These are phyloP conservation scores for Drosophila mayri DNA, from an alignment of 1,140 invertebrate species.

Conservation along the genomic window DNA sequence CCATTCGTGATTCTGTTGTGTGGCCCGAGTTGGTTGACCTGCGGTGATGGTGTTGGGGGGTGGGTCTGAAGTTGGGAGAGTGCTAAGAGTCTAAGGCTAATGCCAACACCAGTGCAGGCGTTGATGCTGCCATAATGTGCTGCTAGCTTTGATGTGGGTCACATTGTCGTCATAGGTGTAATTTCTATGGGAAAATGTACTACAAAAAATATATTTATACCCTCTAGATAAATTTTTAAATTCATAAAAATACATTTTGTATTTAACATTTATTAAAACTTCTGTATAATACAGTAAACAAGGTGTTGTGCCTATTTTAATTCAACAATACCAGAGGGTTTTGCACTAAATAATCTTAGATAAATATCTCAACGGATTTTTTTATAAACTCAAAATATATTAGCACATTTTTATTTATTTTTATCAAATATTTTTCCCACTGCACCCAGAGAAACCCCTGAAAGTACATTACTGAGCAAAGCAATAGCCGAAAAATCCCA, in stretches of 20 bases:
- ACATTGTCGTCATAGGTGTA: slow-evolving; percentile 11
- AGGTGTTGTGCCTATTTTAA: not conserved
- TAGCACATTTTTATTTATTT: not conserved
- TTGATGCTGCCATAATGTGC: slow-evolving; percentile 64
- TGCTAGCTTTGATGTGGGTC: slow-evolving; percentile 66
- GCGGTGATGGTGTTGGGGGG: not conserved
- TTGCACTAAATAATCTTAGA: not conserved
- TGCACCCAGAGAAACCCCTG: not conserved
- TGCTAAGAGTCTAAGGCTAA: slow-evolving; percentile 20
- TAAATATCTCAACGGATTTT: not conserved
- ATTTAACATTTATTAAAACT: not conserved
- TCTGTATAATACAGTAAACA: not conserved
- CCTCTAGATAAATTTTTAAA: not conserved
- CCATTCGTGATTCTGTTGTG: slow-evolving; percentile 46
- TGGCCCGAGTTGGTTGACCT: slow-evolving; percentile 60
- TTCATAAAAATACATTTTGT: not conserved
- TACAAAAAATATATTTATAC: not conserved
- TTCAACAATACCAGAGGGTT: fast-evolving
- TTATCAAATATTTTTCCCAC: not conserved
- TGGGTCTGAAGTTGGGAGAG: no score
- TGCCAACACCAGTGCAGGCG: slow-evolving; percentile 56
- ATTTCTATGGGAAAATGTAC: slow-evolving; percentile 1
- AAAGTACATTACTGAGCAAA: slow-evolving; percentile 4
- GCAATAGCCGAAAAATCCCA: slow-evolving; percentile 4
- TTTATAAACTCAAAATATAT: not conserved